phyloP scores from a whole-genome alignment of 2,113 vertebrate species.

The Pelecanoides urinatrix region DNA sequence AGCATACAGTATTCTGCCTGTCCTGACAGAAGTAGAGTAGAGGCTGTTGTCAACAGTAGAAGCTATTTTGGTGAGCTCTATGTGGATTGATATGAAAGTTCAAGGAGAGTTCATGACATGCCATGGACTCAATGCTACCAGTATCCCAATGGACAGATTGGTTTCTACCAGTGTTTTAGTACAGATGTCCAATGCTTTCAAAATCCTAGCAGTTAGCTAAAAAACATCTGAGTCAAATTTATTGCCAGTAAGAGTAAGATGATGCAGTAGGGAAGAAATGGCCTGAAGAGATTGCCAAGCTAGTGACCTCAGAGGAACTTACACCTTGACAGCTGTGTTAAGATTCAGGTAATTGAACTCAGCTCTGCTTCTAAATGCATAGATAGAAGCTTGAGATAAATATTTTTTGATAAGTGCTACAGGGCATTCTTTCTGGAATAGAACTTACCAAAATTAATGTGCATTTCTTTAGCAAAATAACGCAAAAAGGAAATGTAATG shows the following conservation, averaged over 20 bases:
- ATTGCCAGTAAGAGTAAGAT: not conserved
- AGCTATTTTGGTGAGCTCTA: not conserved
- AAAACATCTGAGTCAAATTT: not conserved
- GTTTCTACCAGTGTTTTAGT: not conserved
- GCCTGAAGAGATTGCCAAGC: not conserved
- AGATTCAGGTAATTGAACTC: not conserved
- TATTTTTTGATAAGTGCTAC: not conserved
- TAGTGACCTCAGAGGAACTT: not conserved
- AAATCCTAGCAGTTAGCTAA: not conserved
- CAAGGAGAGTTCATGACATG: not conserved
- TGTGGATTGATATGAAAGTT: not conserved
- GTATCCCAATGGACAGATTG: not conserved
- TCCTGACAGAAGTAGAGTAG: not conserved
- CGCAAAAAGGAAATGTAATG: not conserved
- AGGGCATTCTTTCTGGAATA: not conserved
- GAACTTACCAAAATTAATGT: not conserved
- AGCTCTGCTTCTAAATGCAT: not conserved
- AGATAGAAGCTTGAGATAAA: not conserved
- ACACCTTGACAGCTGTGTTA: not conserved
- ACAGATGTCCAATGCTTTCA: not conserved
- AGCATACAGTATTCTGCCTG: not conserved
- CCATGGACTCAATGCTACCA: accelerated
- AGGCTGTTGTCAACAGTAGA: not conserved
- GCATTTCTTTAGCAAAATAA: not conserved
- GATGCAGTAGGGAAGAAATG: not conserved